Evolutionary conservation across 2,888 invertebrate genomes (phyloP), one percentile per base, ranked within the genome.

Genomic region (Eulithis prunata): DNA sequence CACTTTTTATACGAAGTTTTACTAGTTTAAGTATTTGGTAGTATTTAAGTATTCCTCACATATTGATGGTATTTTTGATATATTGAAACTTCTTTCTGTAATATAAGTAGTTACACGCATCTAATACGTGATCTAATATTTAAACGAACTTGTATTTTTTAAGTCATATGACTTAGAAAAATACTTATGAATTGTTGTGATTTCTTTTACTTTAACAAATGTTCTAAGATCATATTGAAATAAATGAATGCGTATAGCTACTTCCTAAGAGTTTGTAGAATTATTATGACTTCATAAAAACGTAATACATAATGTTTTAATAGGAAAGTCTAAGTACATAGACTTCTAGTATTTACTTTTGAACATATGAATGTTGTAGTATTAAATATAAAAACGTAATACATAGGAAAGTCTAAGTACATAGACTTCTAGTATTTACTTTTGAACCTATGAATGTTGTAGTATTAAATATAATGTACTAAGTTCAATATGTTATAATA

Each of bases 21-120:
- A 49, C 47, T 21, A 47, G 47, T 10, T 49, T 49, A 49, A 1
- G 21, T 1, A 21, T 49, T 13, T 57, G n/a, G 46, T 57, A 57
- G 63, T 21, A 32, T 57, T 60, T 63, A 63, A 21, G 21, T 63
- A 63, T 62, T 62, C 62, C 62, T 38, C 14, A 53, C 53, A 21
- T 53, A 5, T 38, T 53, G 38, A 32, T 38, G 38, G 63, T 63
- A 63, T 63, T 63, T 57, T 63, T 54, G 21, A 28, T 7, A 2
- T 58, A 46, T 63, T 62, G 6, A 53, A 4, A 28, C 32, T 62
- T 0, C 8, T 28, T n/a, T 21, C 21, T 21, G 21, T 21, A 21
- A 21, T 21, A 21, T n/a, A 52, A 60, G 45, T 53, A 60, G 59
- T 51, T 53, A 53, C 5, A 52, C 53, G 53, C 54, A 54, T 59